Evolutionary conservation across 2,797 vertebrate species (phyloP).

Genomic region (Pangasius mekongensis): DNA sequence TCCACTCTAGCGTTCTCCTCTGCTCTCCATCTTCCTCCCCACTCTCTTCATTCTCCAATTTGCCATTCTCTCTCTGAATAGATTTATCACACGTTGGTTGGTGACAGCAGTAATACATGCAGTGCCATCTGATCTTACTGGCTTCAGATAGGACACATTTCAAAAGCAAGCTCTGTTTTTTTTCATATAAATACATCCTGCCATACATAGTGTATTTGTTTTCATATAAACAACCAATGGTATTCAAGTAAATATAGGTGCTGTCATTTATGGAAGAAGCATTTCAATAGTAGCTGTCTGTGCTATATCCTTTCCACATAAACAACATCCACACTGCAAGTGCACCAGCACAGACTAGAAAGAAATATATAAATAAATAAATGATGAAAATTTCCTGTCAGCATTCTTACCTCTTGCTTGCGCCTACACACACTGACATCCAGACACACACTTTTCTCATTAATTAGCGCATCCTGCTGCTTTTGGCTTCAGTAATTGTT

Average conservation of each 20-base stretch:
- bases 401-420: conserved; percentile 36
- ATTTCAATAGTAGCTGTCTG: conserved; percentile 16
- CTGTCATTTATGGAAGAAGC: conserved; percentile 9
- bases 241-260: conserved; percentile 12
- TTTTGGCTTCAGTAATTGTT: conserved; percentile 81
- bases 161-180: conserved; percentile 11
- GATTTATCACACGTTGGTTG: conserved; percentile 53
- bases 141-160: conserved; percentile 16
- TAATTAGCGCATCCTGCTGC: conserved; percentile 81
- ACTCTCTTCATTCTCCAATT: conserved; percentile 27
- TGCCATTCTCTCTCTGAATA: conserved; percentile 50
- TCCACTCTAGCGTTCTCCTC: conserved; percentile 21
- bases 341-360: not conserved
- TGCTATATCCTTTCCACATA: not conserved
- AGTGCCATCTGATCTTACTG: conserved; percentile 30
- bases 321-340: conserved; percentile 10
- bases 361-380: conserved; percentile 44
- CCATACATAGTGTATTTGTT: conserved; percentile 28
- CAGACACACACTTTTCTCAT: conserved; percentile 74
- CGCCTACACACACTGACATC: conserved; percentile 30
- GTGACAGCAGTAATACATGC: conserved; percentile 36
- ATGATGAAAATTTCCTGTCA: conserved; percentile 38
- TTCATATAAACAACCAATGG: conserved; percentile 15
- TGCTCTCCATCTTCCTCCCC: conserved; percentile 24
- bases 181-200: conserved; percentile 26